Evolutionary conservation across 2,113 vertebrate genomes (phyloP).

Genomic region (Reinhardtius hippoglossoides): DNA sequence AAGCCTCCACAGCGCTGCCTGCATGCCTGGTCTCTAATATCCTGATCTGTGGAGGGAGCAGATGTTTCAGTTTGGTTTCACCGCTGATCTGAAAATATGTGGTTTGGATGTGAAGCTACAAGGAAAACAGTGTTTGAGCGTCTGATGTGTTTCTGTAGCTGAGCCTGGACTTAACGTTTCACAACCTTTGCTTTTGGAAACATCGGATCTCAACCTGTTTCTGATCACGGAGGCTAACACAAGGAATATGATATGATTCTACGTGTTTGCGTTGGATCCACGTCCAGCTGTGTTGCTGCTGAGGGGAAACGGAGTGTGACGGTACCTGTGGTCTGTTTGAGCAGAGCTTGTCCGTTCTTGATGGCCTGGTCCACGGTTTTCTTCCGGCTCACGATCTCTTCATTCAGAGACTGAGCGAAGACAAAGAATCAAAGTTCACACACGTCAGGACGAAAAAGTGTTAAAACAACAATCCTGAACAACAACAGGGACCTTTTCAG

Average conservation of each 20-base stretch:
- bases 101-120: conserved; percentile 26
- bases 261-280: no score
- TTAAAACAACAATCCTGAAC: not conserved
- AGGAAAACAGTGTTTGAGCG: conserved; percentile 3
- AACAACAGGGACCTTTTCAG: not conserved
- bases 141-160: not conserved
- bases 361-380: conserved; percentile 98
- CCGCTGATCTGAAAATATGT: conserved; percentile 35
- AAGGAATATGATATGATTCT: no score
- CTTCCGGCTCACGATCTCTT: conserved; percentile 96
- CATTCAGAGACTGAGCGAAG: conserved; percentile 88
- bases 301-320: not conserved
- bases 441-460: not conserved
- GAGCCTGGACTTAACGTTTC: not conserved
- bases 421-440: conserved; percentile 4
- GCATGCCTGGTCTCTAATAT: conserved; percentile 25
- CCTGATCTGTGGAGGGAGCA: conserved; percentile 21
- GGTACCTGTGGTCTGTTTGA: conserved; percentile 98
- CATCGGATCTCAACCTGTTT: no score
- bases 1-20: not conserved
- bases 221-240: no score
- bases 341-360: conserved; percentile 95
- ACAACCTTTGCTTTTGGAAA: no score
- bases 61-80: conserved; percentile 47
- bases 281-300: no score